Evolutionary conservation across 2,797 vertebrate genomes (phyloP).

Genomic region (Carcharodon carcharias): DNA sequence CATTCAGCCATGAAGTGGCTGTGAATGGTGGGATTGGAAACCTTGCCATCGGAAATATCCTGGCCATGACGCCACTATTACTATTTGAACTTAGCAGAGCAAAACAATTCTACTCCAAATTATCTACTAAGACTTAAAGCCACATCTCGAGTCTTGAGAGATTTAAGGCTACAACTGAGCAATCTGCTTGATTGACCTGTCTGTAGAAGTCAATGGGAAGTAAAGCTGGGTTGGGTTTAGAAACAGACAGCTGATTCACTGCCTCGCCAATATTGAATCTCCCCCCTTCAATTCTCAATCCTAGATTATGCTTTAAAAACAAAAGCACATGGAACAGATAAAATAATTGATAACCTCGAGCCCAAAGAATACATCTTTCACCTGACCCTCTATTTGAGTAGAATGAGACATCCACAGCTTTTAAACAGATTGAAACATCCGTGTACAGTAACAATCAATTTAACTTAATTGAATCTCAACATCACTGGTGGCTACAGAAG

Average conservation of each 20-base stretch:
- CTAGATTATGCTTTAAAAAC: not conserved
- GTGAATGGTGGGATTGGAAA: no score
- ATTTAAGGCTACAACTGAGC: not conserved
- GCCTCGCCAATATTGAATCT: not conserved
- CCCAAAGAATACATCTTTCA: not conserved
- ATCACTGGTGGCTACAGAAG: not conserved
- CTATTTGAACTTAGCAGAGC: not conserved
- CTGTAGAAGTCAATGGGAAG: no score
- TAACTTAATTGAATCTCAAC: conserved; percentile 20
- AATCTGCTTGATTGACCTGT: not conserved
- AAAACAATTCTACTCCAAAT: not conserved
- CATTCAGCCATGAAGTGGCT: no score
- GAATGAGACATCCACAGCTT: not conserved
- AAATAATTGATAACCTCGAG: not conserved
- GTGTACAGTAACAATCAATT: not conserved
- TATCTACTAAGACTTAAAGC: not conserved
- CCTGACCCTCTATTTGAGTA: not conserved
- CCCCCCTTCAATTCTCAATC: not conserved
- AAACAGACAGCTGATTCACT: not conserved
- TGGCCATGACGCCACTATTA: not conserved
- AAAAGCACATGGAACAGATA: not conserved
- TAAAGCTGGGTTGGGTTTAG: not conserved
- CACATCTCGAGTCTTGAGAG: not conserved
- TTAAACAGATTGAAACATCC: not conserved
- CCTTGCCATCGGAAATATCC: no score